Evolutionary conservation across 2,888 invertebrate species (phyloP).

Genomic region (Caenorhabditis parvicauda): DNA sequence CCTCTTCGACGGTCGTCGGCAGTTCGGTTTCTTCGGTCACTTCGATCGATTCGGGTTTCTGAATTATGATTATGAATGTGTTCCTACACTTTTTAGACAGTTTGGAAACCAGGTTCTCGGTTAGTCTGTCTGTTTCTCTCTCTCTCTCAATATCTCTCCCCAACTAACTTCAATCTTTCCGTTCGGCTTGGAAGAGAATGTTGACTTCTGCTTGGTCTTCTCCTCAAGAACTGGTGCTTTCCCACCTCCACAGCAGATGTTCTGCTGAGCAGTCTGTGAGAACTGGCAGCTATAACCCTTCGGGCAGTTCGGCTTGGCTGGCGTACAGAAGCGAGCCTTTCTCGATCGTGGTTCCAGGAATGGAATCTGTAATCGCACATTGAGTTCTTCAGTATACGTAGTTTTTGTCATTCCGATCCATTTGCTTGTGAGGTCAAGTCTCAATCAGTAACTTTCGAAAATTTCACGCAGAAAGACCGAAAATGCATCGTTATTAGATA

Average conservation of each 20-base stretch:
- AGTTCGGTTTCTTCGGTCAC: slow-evolving; percentile 17
- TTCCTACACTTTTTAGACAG: background rate
- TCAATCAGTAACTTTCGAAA: no score
- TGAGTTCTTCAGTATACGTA: background rate
- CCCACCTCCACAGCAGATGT: slow-evolving; percentile 56
- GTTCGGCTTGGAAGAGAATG: slow-evolving; percentile 21
- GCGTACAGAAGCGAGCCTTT: slow-evolving; percentile 51
- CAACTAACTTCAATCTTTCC: slow-evolving; percentile 18
- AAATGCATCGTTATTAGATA: background rate
- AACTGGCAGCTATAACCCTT: slow-evolving; percentile 55
- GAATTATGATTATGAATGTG: background rate
- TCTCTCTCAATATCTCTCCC: no score
- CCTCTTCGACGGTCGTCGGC: slow-evolving; percentile 2
- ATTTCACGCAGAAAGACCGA: background rate
- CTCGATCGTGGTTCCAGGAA: slow-evolving; percentile 48
- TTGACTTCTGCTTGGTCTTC: slow-evolving; percentile 10
- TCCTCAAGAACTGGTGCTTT: slow-evolving; percentile 21
- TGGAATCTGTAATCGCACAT: slow-evolving; percentile 32
- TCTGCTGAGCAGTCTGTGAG: slow-evolving; percentile 49
- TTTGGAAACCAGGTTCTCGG: no score
- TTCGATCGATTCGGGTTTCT: background rate
- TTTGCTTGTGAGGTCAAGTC: no score
- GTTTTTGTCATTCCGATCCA: no score
- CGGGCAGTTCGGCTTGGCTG: slow-evolving; percentile 41
- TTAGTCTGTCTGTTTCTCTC: no score